A percentile compares a stretch with the other conserved stretches of the same genome.
These are phyloP conservation scores for Mesorhabditis sp. DNA, from an alignment of 2,888 invertebrate genomes.

Conservation along the genomic window DNA sequence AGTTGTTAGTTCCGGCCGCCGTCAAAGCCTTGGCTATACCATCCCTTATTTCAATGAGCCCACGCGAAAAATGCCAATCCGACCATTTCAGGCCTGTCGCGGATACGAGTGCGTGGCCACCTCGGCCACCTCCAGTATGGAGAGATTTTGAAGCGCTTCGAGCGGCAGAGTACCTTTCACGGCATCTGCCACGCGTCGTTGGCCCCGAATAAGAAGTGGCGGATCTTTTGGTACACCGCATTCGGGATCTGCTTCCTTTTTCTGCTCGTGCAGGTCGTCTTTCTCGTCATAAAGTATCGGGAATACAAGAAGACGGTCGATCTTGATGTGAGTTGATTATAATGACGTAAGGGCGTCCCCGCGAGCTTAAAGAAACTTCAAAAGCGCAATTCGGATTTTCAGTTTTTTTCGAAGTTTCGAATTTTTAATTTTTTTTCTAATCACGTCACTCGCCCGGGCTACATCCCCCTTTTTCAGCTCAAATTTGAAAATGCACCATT, in stretches of 20 bases:
- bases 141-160: slow-evolving; percentile 29
- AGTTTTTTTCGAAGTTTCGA: too few relatives aligned
- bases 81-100: slow-evolving; percentile 31
- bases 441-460: neutral
- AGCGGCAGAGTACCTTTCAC: slow-evolving; percentile 21
- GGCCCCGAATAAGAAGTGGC: slow-evolving; percentile 43
- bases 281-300: slow-evolving; percentile 45
- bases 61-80: too few relatives aligned
- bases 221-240: slow-evolving; percentile 48
- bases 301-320: slow-evolving; percentile 55
- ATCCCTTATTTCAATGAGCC: too few relatives aligned
- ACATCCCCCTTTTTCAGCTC: slow-evolving; percentile 37
- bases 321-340: slow-evolving; percentile 46
- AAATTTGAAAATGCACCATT: slow-evolving; percentile 58
- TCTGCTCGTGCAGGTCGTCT: slow-evolving; percentile 44
- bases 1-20: too few relatives aligned
- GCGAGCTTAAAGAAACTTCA: too few relatives aligned
- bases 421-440: slow-evolving; percentile 7
- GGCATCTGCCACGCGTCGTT: slow-evolving; percentile 47
- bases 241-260: slow-evolving; percentile 43
- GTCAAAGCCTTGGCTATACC: too few relatives aligned
- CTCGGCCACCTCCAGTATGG: slow-evolving; percentile 39
- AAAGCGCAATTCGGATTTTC: neutral
- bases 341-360: too few relatives aligned
- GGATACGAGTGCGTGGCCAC: slow-evolving; percentile 36